Conservation (phyloP, 2,797 vertebrate genomes). For the Betta splendens region DNA sequence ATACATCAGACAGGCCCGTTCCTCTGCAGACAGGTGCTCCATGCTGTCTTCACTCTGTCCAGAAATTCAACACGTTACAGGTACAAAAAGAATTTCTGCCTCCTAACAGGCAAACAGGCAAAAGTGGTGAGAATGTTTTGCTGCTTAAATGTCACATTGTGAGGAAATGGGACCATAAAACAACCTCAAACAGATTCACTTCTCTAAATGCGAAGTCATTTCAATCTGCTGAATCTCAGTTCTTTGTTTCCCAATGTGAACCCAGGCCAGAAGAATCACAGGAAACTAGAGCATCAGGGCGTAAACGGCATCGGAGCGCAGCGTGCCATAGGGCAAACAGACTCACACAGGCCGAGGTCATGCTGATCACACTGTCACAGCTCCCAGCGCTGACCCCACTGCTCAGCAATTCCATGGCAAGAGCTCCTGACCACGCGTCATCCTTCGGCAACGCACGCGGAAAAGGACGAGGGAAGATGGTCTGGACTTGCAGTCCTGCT, state of each 20-base stretch:
- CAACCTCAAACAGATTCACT: conserved; percentile 25
- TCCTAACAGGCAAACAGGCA: conserved; percentile 25
- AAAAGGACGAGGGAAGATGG: conserved; percentile 13
- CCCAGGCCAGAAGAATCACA: background rate
- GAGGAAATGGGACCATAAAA: conserved; percentile 15
- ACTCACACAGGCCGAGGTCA: conserved; percentile 83
- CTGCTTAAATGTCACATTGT: conserved; percentile 1
- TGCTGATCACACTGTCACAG: conserved; percentile 89
- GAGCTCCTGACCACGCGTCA: conserved; percentile 81
- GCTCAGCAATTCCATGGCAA: conserved; percentile 78
- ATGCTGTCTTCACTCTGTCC: conserved; percentile 88
- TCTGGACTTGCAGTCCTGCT: conserved; percentile 22
- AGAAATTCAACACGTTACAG: background rate
- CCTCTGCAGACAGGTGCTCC: conserved; percentile 90
- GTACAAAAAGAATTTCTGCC: conserved; percentile 2
- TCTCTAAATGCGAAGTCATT: background rate
- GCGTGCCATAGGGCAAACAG: background rate
- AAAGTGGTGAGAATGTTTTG: no score
- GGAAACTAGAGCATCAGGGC: background rate
- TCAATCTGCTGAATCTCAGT: background rate
- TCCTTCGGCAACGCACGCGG: conserved; percentile 86
- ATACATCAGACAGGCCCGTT: conserved; percentile 91
- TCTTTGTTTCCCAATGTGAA: conserved; percentile 13
- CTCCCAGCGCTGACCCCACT: conserved; percentile 83
- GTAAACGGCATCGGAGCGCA: background rate